Evolutionary conservation across 2,888 invertebrate genomes (phyloP), one percentile per base, ranked within the genome.

Genomic region (Orthonevra nobilis): DNA sequence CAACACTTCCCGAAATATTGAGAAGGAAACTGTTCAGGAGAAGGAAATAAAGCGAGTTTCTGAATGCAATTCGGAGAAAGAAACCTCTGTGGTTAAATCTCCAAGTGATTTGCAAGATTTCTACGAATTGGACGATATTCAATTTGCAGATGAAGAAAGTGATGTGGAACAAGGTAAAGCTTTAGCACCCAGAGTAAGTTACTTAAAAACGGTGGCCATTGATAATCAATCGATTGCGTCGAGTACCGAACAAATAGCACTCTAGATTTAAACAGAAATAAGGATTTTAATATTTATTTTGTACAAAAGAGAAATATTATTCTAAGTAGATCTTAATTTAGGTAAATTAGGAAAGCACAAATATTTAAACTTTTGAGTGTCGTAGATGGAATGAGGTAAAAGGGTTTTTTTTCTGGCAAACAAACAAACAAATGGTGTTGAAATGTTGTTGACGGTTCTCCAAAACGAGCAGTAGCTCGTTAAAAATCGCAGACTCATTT

Each of bases 31-130:
- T 20, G n/a, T 17, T 2, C 32, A 15, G 10, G 69, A 69, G 10
- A 69, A 70, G 15, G 60, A 70, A 20, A 19, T 20, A 12, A 32
- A 60, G 9, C 40, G 60, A 9, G 14, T 36, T 4, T 50, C 85
- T 0, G 86, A 89, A 64, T 89, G 87, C 66, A 86, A 89, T 81
- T 89, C 85, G 15, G 93, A 93, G 85, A 92, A 94, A 83, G 92
- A 94, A 52, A 93, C 92, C 0, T 91, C 90, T n/a, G 90, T 91
- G 0, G 92, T 93, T 83, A 94, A 94, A 85, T 92, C 92, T 0
- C 92, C 92, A 10, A 91, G 90, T 70, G 90, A 90, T 70, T 84
- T 92, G 7, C 91, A 91, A 83, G 90, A 91, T 82, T 90, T 89
- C 81, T 89, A 91, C 46, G 91, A 91, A 82, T 89, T 92, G 60